These are phyloP conservation scores for Anarsia innoxiella DNA, from an alignment of 2,888 invertebrate species.

Conservation along the genomic window DNA sequence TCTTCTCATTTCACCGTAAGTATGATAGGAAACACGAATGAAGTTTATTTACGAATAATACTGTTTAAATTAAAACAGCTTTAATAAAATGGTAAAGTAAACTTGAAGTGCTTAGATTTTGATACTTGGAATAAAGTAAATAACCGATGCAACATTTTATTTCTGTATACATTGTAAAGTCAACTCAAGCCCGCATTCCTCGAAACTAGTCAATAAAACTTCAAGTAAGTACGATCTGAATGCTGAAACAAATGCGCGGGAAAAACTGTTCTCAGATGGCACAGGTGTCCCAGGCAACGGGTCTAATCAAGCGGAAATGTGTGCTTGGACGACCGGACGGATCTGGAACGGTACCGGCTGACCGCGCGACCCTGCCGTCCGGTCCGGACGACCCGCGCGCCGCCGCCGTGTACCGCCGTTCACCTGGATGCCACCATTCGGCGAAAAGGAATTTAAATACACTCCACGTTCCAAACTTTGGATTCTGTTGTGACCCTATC, in stretches of 20 bases:
- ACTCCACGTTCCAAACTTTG: conserved; percentile 43
- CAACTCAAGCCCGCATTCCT: conserved; percentile 52
- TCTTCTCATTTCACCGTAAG: conserved; percentile 37
- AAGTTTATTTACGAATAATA: too few relatives aligned
- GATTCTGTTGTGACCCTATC: conserved; percentile 34
- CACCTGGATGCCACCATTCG: conserved; percentile 36
- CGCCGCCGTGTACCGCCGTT: conserved; percentile 22
- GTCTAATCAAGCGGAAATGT: conserved; percentile 71
- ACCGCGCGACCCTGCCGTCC: conserved; percentile 37
- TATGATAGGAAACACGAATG: conserved; percentile 31
- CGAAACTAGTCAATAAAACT: conserved; percentile 55
- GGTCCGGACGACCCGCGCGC: conserved; percentile 29
- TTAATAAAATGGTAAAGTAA: too few relatives aligned
- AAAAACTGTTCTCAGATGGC: conserved; percentile 53
- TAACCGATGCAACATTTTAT: too few relatives aligned
- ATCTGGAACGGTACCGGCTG: conserved; percentile 23
- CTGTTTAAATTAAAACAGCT: too few relatives aligned
- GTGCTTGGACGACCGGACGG: conserved; percentile 48
- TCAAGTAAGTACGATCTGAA: conserved; percentile 42
- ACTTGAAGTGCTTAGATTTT: too few relatives aligned
- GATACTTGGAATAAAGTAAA: too few relatives aligned
- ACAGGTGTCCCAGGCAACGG: conserved; percentile 58
- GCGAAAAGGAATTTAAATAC: conserved; percentile 39
- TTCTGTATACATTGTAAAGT: too few relatives aligned
- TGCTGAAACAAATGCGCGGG: conserved; percentile 58